These are phyloP conservation scores for Caiman crocodilus DNA, from an alignment of 2,797 vertebrate genomes.

Conservation along the genomic window DNA sequence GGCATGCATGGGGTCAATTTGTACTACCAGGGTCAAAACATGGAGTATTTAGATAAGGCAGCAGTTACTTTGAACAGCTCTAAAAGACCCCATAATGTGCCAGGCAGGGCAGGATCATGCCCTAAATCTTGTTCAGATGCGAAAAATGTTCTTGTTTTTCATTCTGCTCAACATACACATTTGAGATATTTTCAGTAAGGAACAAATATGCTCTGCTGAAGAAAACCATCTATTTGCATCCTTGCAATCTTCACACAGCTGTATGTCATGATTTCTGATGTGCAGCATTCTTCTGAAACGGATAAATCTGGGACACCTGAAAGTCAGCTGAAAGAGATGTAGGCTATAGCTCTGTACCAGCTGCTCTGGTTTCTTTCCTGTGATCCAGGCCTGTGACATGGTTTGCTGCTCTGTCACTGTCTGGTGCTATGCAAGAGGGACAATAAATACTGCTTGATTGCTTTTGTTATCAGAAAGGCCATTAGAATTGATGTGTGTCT, in stretches of 20 bases:
- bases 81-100: slow-evolving; percentile 46
- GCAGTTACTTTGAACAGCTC: slow-evolving; percentile 25
- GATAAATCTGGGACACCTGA: slow-evolving; percentile 38
- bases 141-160: slow-evolving; percentile 60
- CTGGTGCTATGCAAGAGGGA: neutral
- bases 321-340: slow-evolving; percentile 45
- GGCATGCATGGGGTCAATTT: neutral
- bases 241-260: slow-evolving; percentile 45
- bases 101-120: slow-evolving; percentile 34
- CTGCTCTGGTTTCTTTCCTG: slow-evolving; percentile 26
- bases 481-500: neutral
- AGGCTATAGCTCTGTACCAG: neutral
- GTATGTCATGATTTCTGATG: slow-evolving; percentile 49
- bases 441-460: slow-evolving; percentile 30
- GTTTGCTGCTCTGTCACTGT: slow-evolving; percentile 46
- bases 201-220: slow-evolving; percentile 53
- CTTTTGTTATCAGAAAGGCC: slow-evolving; percentile 16
- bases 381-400: slow-evolving; percentile 15
- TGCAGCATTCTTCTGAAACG: slow-evolving; percentile 40
- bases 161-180: slow-evolving; percentile 55
- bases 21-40: neutral
- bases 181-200: slow-evolving; percentile 66
- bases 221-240: slow-evolving; percentile 60
- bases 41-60: slow-evolving; percentile 16
- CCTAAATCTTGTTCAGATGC: slow-evolving; percentile 44